These are phyloP conservation scores for Stenolophus ochropezus DNA, from an alignment of 2,888 invertebrate species.

Conservation along the genomic window DNA sequence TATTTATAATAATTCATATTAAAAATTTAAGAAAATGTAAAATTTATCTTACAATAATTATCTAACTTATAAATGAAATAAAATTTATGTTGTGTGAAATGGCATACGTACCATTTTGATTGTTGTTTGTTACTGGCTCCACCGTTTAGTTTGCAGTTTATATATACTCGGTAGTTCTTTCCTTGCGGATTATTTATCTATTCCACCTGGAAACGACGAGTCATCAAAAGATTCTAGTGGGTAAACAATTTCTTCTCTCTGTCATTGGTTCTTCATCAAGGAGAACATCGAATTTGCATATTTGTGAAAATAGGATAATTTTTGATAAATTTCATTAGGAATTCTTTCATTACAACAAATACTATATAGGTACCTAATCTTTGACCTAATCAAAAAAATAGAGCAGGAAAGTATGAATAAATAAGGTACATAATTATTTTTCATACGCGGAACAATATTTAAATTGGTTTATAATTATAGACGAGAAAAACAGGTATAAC, in stretches of 20 bases:
- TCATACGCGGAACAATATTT: slow-evolving; percentile 4
- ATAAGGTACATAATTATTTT: not conserved
- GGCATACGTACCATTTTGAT: slow-evolving; percentile 63
- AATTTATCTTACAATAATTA: too few species aligned
- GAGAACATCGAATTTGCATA: slow-evolving; percentile 8
- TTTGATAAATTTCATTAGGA: not conserved
- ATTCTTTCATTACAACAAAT: not conserved
- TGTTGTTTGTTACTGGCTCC: slow-evolving; percentile 2
- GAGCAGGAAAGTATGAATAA: too few species aligned
- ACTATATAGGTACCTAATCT: not conserved
- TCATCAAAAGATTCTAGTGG: slow-evolving; percentile 22
- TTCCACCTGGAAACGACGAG: slow-evolving; percentile 2
- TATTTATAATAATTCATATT: too few species aligned
- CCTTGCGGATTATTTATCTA: slow-evolving; percentile 12
- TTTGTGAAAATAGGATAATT: slow-evolving; percentile 6
- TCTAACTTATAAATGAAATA: too few species aligned
- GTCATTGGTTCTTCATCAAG: slow-evolving; percentile 30
- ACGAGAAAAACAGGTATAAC: slow-evolving; percentile 48
- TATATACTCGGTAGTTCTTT: slow-evolving; percentile 17
- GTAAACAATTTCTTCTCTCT: slow-evolving; percentile 28
- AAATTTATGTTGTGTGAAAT: too few species aligned
- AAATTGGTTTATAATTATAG: slow-evolving; percentile 20
- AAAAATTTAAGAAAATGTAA: too few species aligned
- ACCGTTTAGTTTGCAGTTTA: slow-evolving; percentile 7
- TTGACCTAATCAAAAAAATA: not conserved